Evolutionary conservation across 2,797 vertebrate genomes (phyloP).

Genomic region (Numenius phaeopus): DNA sequence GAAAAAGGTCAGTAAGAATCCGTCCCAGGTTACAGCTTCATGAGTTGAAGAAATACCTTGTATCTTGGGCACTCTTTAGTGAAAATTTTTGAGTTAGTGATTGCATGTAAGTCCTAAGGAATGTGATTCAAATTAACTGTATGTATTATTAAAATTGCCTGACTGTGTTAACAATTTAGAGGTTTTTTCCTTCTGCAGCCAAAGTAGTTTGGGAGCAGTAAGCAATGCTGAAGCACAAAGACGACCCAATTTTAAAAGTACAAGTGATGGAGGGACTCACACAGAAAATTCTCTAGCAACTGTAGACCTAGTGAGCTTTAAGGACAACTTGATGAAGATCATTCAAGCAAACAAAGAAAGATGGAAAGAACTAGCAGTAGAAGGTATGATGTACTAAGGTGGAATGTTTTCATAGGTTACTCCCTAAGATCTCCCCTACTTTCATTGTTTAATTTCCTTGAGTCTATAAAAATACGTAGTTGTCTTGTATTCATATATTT

Average conservation of each 20-base stretch:
- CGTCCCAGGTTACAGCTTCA: neutral
- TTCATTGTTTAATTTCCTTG: neutral
- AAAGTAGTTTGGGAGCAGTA: constrained; percentile 50
- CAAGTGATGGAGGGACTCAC: constrained; percentile 75
- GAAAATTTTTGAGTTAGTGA: neutral
- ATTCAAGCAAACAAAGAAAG: constrained; percentile 94
- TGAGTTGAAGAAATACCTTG: neutral
- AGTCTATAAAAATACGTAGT: neutral
- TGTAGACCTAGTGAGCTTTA: constrained; percentile 89
- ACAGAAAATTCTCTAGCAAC: constrained; percentile 88
- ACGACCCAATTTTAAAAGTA: constrained; percentile 81
- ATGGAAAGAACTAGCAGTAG: constrained; percentile 94
- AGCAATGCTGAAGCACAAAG: constrained; percentile 69
- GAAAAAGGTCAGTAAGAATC: neutral
- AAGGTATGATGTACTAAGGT: constrained; percentile 81
- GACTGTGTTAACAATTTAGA: neutral
- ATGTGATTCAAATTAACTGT: neutral
- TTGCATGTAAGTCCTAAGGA: neutral
- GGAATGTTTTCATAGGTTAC: neutral
- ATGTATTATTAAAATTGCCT: neutral
- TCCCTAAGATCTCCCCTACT: neutral
- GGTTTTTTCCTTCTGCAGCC: constrained; percentile 16
- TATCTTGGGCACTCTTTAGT: neutral
- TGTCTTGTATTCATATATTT: neutral
- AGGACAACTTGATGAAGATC: constrained; percentile 86